phyloP scores from a whole-genome alignment of 2,888 invertebrate species.

The Protophormia terraenovae region DNA sequence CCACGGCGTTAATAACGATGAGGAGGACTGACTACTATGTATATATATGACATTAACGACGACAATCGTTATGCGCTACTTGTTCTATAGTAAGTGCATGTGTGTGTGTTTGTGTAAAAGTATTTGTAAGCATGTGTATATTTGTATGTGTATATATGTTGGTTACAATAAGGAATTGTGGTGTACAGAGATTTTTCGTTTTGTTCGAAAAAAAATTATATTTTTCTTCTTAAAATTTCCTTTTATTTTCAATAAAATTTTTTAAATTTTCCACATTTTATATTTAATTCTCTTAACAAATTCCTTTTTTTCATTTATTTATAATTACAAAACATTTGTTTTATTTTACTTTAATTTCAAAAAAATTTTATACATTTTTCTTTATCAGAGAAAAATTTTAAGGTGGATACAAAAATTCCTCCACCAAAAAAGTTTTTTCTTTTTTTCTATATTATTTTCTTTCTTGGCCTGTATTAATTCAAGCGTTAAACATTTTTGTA shows the following conservation, averaged over 20 bases:
- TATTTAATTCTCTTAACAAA: conserved; percentile 17
- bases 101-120: neutral
- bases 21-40: neutral
- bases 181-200: conserved; percentile 77
- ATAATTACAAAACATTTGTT: neutral
- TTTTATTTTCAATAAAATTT: conserved; percentile 43
- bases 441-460: conserved; percentile 7
- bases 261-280: conserved; percentile 6
- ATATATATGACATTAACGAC: conserved; percentile 48
- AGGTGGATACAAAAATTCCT: conserved; percentile 70
- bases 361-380: conserved; percentile 19
- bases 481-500: conserved; percentile 24
- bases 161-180: conserved; percentile 74
- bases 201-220: conserved; percentile 64
- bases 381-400: conserved; percentile 42
- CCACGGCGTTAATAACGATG: neutral
- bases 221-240: conserved; percentile 25
- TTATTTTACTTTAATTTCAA: neutral
- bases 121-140: neutral
- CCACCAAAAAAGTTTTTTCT: conserved; percentile 49
- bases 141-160: conserved; percentile 24
- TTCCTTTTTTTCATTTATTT: neutral
- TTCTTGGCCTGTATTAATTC: conserved; percentile 33
- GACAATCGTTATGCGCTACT: conserved; percentile 65
- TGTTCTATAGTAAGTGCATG: conserved; percentile 51